Percentiles rank a stretch among this genome's conserved stretches.
Conservation (phyloP, 2,797 vertebrate genomes). For the Staurois parvus region DNA sequence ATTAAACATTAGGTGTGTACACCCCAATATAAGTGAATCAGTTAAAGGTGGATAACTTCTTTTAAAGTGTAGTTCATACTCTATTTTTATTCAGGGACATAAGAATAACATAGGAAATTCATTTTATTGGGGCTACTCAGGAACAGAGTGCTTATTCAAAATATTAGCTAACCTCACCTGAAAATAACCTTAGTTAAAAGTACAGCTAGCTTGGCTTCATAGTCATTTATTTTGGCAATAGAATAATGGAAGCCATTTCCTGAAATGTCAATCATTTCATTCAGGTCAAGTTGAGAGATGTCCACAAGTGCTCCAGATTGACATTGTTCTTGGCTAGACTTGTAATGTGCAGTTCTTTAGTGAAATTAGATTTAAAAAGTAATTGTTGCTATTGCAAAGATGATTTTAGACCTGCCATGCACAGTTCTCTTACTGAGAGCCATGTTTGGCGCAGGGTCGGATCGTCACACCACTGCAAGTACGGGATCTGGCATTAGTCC, state of each 20-base stretch:
- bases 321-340: constrained; percentile 11
- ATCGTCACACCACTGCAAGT: neutral
- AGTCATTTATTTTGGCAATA: constrained; percentile 42
- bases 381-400: neutral
- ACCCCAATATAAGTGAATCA: neutral
- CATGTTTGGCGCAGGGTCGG: neutral
- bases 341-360: neutral
- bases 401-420: neutral
- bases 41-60: neutral
- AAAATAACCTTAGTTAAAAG: constrained; percentile 43
- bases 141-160: constrained; percentile 49
- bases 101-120: constrained; percentile 49
- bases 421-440: neutral
- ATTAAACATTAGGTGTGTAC: neutral
- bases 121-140: constrained; percentile 43
- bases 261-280: constrained; percentile 25
- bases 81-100: neutral
- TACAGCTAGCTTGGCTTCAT: constrained; percentile 35
- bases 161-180: constrained; percentile 47
- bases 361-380: constrained; percentile 3
- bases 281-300: constrained; percentile 26
- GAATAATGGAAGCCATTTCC: constrained; percentile 41
- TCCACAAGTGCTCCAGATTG: constrained; percentile 1
- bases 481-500: neutral
- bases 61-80: neutral